Evolutionary conservation across 2,113 vertebrate species (phyloP).

Genomic region (Arvicanthis niloticus): DNA sequence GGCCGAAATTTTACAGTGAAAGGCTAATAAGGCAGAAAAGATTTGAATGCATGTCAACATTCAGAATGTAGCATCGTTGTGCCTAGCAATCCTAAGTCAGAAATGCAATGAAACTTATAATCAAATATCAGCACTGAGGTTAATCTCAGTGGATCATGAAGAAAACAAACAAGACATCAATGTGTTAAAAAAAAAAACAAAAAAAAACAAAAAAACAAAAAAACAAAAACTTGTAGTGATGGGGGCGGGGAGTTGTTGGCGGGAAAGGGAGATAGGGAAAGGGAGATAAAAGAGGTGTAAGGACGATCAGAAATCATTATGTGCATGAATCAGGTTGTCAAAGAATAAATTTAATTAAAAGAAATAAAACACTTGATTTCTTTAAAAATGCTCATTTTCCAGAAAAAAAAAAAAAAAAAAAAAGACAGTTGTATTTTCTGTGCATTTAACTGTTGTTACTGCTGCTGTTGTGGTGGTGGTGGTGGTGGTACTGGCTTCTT

Average conservation of each 20-base stretch:
- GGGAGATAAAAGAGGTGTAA: background rate
- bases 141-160: background rate
- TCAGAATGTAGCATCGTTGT: background rate
- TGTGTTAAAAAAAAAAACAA: background rate
- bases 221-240: background rate
- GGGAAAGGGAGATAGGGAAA: background rate
- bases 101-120: background rate
- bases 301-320: background rate
- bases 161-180: background rate
- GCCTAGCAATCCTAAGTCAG: background rate
- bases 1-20: background rate
- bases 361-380: background rate
- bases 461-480: background rate
- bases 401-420: background rate
- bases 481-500: no score
- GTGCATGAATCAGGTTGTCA: background rate
- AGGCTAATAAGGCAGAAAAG: background rate
- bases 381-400: background rate
- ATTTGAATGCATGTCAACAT: background rate
- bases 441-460: background rate
- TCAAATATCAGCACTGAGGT: background rate
- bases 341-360: background rate
- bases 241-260: no score
- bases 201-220: no score
- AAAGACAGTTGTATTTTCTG: background rate